Percentiles rank a stretch among this genome's conserved stretches.
Conservation (phyloP, 2,888 invertebrate genomes). For the Asteroscopus sphinx region DNA sequence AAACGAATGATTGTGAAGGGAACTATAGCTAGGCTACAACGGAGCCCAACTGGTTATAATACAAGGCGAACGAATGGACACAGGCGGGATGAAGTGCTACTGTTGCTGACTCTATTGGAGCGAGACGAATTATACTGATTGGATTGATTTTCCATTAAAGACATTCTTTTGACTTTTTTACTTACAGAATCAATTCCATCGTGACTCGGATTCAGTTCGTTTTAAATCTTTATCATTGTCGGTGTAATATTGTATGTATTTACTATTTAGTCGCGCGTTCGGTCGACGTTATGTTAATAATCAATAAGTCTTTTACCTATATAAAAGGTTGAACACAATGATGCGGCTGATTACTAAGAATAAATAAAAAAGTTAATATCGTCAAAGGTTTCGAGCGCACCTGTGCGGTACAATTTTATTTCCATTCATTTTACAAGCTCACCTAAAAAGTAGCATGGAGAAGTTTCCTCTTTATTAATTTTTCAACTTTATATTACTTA, state of each 20-base stretch:
- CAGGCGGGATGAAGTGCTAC: conserved; percentile 63
- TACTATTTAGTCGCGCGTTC: conserved; percentile 21
- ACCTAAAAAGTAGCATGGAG: conserved; percentile 86
- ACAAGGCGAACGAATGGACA: conserved; percentile 63
- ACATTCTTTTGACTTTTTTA: conserved; percentile 71
- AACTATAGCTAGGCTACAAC: conserved; percentile 48
- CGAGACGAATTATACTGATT: conserved; percentile 82
- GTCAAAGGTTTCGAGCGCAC: conserved; percentile 87
- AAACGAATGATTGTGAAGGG: conserved; percentile 57
- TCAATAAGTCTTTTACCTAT: conserved; percentile 42
- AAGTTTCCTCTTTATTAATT: conserved; percentile 90
- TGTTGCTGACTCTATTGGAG: conserved; percentile 73
- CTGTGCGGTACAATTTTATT: conserved; percentile 89
- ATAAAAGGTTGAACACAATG: conserved; percentile 63
- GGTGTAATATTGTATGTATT: conserved; percentile 45
- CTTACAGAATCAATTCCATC: conserved; percentile 72
- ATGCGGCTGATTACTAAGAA: conserved; percentile 72
- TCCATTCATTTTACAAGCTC: conserved; percentile 89
- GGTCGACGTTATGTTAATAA: conserved; percentile 46
- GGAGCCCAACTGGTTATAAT: conserved; percentile 31
- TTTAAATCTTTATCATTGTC: conserved; percentile 65
- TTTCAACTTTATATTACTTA: conserved; percentile 89
- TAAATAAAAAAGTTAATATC: conserved; percentile 88
- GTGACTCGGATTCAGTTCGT: conserved; percentile 75
- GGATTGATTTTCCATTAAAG: conserved; percentile 85